phyloP scores from a whole-genome alignment of 2,113 vertebrate species.

The Pteropus alecto region DNA sequence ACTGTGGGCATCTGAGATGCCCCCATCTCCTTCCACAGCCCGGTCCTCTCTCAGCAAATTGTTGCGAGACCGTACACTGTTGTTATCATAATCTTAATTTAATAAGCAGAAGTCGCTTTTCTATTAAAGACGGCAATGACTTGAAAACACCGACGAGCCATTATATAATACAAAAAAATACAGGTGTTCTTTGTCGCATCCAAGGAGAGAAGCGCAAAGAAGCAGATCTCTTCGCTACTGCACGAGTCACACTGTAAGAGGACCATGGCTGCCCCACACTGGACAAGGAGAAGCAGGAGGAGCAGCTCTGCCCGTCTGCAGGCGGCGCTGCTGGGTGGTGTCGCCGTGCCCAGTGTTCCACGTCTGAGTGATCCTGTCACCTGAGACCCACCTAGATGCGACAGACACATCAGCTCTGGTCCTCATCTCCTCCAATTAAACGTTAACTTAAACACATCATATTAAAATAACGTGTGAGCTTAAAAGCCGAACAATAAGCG shows the following conservation, averaged over 20 bases:
- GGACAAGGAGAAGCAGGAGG: not conserved
- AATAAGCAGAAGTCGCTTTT: not conserved
- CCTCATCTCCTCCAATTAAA: not conserved
- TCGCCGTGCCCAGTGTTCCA: too few relatives aligned
- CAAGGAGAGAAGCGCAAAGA: not conserved
- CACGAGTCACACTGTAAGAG: too few relatives aligned
- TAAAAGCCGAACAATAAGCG: not conserved
- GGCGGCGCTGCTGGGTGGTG: rapidly evolving
- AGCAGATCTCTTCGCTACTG: too few relatives aligned
- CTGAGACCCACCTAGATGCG: not conserved
- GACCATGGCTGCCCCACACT: rapidly evolving
- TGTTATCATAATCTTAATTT: not conserved
- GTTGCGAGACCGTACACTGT: not conserved
- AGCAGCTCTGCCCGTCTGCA: rapidly evolving
- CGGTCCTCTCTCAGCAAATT: not conserved
- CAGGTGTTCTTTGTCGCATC: not conserved
- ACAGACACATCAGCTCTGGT: not conserved
- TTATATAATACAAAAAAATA: not conserved
- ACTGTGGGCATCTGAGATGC: not conserved
- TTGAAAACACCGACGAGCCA: not conserved
- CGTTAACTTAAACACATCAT: not conserved
- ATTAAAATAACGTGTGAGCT: not conserved
- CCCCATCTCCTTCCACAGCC: not conserved
- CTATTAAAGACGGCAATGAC: not conserved
- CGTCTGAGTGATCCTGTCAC: not conserved